These are phyloP conservation scores for Meloidogyne floridensis DNA, from an alignment of 1,140 invertebrate species.

Conservation along the genomic window DNA sequence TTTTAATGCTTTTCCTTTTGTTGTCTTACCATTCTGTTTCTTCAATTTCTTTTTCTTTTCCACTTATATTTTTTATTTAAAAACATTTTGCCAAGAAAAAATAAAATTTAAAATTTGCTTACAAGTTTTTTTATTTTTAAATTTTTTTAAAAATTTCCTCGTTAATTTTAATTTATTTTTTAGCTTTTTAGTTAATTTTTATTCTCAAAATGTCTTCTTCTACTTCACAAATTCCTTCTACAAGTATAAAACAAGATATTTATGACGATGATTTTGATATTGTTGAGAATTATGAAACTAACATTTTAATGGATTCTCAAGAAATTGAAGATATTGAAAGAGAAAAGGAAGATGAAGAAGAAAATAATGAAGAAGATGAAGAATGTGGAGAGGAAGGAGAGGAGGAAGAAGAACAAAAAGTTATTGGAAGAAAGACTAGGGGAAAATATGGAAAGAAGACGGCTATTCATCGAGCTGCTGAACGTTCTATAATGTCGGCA, in stretches of 20 bases:
- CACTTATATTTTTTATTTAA: too few species aligned
- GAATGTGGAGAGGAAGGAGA: neutral
- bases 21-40: too few species aligned
- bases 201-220: neutral
- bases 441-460: neutral
- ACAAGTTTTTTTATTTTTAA: neutral
- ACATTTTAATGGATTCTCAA: neutral
- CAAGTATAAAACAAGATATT: neutral
- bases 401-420: neutral
- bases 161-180: neutral
- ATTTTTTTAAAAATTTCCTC: neutral
- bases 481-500: slow-evolving; percentile 24
- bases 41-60: too few species aligned
- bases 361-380: neutral
- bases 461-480: neutral
- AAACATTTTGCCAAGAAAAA: neutral
- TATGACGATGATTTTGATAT: neutral
- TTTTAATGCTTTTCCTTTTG: too few species aligned
- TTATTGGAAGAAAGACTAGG: neutral
- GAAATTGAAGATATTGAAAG: neutral
- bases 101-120: neutral
- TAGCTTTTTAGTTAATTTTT: neutral
- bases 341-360: neutral
- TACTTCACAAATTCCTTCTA: neutral
- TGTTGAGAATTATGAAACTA: neutral